Base-by-base conservation (phyloP, 2,888 invertebrate genomes). In the Chalcosyrphus nemorum region DNA sequence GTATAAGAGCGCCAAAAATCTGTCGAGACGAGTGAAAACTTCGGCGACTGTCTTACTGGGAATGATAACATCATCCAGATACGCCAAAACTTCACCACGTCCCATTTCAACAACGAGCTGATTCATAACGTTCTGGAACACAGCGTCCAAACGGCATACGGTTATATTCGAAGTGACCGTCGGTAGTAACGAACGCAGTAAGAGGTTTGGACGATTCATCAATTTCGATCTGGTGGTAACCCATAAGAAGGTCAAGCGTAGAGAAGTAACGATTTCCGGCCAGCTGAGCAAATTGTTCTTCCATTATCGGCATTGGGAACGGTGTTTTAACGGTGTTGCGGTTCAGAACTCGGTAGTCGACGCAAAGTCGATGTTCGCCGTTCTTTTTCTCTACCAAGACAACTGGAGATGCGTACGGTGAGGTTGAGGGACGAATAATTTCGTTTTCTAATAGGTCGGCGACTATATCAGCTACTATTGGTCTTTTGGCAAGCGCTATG, bases 291-390 rank as follows among this genome's bases (percentile, higher is more conserved):
- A 82, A 27, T 27, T 27, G 27, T 27, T 27, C 27, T 27, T 27
- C 27, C 27, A 27, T 27, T 27, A 27, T 27, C 27, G 27, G 27
- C 27, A 27, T 27, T 27, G 27, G 27, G 5, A 27, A 27, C 29
- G 29, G 29, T 5, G 29, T 29, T 7, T 29, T 29, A 7, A 29
- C 29, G 29, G 29, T 29, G 7, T 6, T 29, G 1, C 29, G 43
- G 27, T 85, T 86, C 0, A 84, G 17, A 9, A 29, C 32, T 1
- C 86, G 21, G 35, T 81, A 86, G 17, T 86, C 86, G 1, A 87
- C 61, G 17, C 81, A 86, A 17, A 86, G 32, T 1, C 78, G 56
- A 24, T 76, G 68, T 63, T 82, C 72, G 3, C 72, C 80, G 38
- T 84, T 81, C 11, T 61, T 71, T 17, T 84, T 86, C 6, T 72